A percentile compares a stretch with the other conserved stretches of the same genome.
Evolutionary conservation across 2,797 vertebrate genomes (phyloP).

Genomic region (Thamnophis elegans): DNA sequence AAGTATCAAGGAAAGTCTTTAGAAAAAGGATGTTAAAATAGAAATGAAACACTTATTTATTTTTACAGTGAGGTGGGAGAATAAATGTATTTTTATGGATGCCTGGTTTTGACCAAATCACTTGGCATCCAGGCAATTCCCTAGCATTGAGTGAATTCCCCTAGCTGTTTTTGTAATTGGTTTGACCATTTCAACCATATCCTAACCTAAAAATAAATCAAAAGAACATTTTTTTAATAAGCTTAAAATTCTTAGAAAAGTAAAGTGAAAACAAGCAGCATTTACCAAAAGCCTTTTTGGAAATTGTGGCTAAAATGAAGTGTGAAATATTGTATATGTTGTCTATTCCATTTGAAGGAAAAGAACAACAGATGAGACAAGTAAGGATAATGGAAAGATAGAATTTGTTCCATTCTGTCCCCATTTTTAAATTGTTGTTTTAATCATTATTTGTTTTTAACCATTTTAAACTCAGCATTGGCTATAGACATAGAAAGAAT

Average conservation of each 20-base stretch:
- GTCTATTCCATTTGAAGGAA: not conserved
- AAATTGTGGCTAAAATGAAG: not conserved
- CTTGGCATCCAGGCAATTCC: not conserved
- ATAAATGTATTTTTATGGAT: not conserved
- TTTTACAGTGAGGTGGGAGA: not conserved
- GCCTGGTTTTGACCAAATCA: not conserved
- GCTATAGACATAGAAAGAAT: not conserved
- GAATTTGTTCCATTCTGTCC: not conserved
- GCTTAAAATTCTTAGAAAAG: not conserved
- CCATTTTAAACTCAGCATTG: not conserved
- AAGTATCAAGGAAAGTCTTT: not conserved
- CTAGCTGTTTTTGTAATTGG: not conserved
- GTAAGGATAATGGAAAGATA: not conserved
- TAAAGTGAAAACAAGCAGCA: not conserved
- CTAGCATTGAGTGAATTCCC: not conserved
- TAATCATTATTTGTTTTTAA: not conserved
- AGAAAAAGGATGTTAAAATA: not conserved
- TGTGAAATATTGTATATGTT: not conserved
- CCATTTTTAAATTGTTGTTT: not conserved
- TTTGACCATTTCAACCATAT: not conserved
- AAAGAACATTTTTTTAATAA: not conserved
- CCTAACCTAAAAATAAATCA: not conserved
- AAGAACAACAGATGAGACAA: not conserved
- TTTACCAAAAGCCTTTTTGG: not conserved
- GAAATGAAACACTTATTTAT: not conserved